Percentiles rank a stretch among this genome's conserved stretches.
These are phyloP conservation scores for Xestia rhomboidea DNA, from an alignment of 2,888 invertebrate genomes.

Conservation along the genomic window DNA sequence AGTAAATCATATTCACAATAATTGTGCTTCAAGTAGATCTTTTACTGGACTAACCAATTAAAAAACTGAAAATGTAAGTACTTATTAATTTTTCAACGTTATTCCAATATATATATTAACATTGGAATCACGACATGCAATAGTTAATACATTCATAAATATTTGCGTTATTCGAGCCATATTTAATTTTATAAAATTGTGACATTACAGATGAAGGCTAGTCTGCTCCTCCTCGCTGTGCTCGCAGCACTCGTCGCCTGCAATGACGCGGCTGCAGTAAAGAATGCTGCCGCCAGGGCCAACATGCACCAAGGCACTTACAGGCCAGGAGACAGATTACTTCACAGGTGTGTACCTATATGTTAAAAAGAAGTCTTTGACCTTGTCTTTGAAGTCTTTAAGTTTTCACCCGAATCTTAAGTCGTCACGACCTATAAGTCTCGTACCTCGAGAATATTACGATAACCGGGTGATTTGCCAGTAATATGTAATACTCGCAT, in stretches of 20 bases:
- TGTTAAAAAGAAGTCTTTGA: no score
- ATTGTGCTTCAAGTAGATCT: not conserved
- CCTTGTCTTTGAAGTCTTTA: no score
- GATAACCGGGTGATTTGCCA: not conserved
- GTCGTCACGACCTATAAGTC: not conserved
- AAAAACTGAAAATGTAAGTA: constrained; percentile 30
- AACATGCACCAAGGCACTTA: constrained; percentile 29
- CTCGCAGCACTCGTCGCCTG: constrained; percentile 29
- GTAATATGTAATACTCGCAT: not conserved
- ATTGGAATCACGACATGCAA: not conserved
- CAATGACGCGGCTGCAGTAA: constrained; percentile 34
- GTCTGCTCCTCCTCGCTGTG: constrained; percentile 35
- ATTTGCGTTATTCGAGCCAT: not conserved
- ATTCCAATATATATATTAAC: not conserved
- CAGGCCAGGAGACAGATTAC: constrained; percentile 16
- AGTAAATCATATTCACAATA: not conserved
- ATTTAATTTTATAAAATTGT: not conserved
- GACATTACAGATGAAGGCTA: constrained; percentile 41
- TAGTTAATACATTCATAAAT: not conserved
- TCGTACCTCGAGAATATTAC: not conserved
- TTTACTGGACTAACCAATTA: not conserved
- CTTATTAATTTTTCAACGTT: not conserved
- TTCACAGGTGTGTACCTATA: constrained; percentile 44
- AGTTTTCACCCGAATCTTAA: not conserved
- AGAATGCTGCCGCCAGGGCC: not conserved